A percentile compares a stretch with the other conserved stretches of the same genome.
Evolutionary conservation across 2,797 vertebrate species (phyloP).

Genomic region (Clangula hyemalis): DNA sequence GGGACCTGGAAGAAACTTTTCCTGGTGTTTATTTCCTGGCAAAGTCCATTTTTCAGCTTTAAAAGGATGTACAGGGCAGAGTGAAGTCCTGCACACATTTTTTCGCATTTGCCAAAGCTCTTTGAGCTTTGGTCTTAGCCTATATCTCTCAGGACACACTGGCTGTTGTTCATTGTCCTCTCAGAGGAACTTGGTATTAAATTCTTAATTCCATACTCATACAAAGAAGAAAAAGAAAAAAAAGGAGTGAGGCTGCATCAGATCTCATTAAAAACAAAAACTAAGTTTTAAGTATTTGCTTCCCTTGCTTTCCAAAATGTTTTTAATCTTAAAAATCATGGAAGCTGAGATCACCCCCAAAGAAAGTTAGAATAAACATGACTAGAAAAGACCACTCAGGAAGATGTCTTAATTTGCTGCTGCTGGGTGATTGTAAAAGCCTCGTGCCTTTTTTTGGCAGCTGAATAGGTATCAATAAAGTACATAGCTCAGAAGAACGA

Average conservation of each 20-base stretch:
- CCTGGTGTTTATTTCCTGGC: constrained; percentile 14
- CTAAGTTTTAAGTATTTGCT: neutral
- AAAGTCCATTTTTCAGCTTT: neutral
- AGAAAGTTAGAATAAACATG: constrained; percentile 56
- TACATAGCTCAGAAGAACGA: constrained; percentile 24
- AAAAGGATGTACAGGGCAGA: neutral
- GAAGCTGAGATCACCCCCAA: constrained; percentile 48
- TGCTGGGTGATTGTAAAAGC: constrained; percentile 44
- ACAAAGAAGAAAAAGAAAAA: neutral
- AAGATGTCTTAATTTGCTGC: constrained; percentile 33
- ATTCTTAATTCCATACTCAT: neutral
- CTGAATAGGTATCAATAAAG: constrained; percentile 49
- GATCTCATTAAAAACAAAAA: neutral
- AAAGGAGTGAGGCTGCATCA: neutral
- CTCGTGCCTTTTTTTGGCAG: constrained; percentile 35
- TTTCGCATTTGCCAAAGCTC: neutral
- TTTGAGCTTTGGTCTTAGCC: neutral
- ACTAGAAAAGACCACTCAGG: constrained; percentile 24
- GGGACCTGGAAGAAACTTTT: neutral
- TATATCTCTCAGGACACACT: neutral
- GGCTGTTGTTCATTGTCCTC: neutral
- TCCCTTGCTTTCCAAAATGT: neutral
- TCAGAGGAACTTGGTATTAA: neutral
- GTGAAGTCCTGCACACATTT: neutral
- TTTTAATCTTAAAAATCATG: constrained; percentile 36